Percentiles rank a stretch among this genome's conserved stretches.
phyloP scores from a whole-genome alignment of 2,888 invertebrate genomes.

The Drosophila neonasuta region DNA sequence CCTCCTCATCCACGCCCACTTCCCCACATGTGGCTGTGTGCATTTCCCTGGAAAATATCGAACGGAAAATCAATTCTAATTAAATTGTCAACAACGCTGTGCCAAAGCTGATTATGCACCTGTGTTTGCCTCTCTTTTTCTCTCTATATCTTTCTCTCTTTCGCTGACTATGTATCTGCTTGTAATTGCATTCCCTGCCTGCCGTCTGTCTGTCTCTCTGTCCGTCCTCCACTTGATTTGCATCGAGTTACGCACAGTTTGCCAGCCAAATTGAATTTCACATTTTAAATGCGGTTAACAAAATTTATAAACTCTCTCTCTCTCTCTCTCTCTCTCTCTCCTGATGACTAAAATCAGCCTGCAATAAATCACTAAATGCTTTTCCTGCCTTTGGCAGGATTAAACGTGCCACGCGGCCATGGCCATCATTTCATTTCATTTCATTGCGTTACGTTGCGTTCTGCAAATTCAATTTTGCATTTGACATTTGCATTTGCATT shows the following conservation, averaged over 20 bases:
- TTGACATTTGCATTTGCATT: conserved; percentile 34
- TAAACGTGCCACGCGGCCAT: conserved; percentile 50
- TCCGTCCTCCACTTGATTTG: conserved; percentile 61
- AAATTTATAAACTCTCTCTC: conserved; percentile 15
- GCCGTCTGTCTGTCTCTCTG: neutral
- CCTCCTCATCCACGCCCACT: neutral
- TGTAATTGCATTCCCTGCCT: conserved; percentile 41
- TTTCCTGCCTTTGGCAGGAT: conserved; percentile 16
- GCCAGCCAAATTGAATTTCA: conserved; percentile 49
- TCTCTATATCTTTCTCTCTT: conserved; percentile 12
- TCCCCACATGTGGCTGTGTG: conserved; percentile 33
- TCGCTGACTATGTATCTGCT: conserved; percentile 10
- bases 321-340: no score
- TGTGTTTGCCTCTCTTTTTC: conserved; percentile 24
- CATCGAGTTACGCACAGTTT: conserved; percentile 44
- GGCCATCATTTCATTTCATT: conserved; percentile 10
- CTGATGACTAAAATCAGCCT: conserved; percentile 2
- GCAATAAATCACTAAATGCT: conserved; percentile 12
- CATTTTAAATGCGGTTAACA: conserved; percentile 40
- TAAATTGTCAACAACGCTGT: conserved; percentile 72
- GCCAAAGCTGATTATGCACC: conserved; percentile 65
- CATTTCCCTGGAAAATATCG: conserved; percentile 81
- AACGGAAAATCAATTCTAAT: conserved; percentile 81
- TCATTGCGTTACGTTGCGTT: neutral
- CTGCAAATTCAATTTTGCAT: conserved; percentile 3